Evolutionary conservation across 2,888 invertebrate species (phyloP), one percentile per base, ranked within the genome.

Genomic region (Drosophila sordidapex): DNA sequence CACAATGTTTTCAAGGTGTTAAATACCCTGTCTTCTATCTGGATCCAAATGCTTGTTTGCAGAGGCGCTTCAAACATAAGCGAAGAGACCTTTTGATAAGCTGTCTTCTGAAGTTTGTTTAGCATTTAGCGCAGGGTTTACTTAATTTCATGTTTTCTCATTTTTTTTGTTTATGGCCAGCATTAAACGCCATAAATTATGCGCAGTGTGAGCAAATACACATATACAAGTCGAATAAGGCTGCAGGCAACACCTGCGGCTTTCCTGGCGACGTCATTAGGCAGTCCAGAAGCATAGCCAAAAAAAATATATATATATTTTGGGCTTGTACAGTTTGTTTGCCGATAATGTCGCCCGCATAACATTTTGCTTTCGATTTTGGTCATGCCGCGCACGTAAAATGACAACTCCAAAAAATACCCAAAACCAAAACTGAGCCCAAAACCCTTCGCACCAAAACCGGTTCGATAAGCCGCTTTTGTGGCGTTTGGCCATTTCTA

Each of bases 321-420:
- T 64, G 35, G 64, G 63, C 63, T 43, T 64, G 74, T 57, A 58
- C 72, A 62, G 62, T 62, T 74, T 69, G 73, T 73, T 74, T 79
- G 80, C 69, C 71, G 82, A 80, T 82, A 82, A 79, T 83, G 80
- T 86, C 75, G 81, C 86, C 81, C 76, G 74, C 81, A 83, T 83
- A 70, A 29, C 56, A 57, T 25, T 72, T 49, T 43, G 56, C 43
- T 25, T 54, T 53, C 70, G 48, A 62, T 78, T 68, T 82, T 86
- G 69, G 35, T 63, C 62, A 87, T 86, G 82, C 86, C 63, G 53
- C 59, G 69, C 87, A 87, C 87, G 87, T 87, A 80, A 49, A 46
- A 38, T 40, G 46, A 52, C 43, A 33, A 18, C 54, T 56, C 56
- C 29, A 56, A 38, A 54, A 51, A 61, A 46, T 21, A 48, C 31